These are phyloP conservation scores for Chrysaora quinquecirrha DNA, from an alignment of 30 jellyfish, hydroid and myxozoan species.

Conservation along the genomic window DNA sequence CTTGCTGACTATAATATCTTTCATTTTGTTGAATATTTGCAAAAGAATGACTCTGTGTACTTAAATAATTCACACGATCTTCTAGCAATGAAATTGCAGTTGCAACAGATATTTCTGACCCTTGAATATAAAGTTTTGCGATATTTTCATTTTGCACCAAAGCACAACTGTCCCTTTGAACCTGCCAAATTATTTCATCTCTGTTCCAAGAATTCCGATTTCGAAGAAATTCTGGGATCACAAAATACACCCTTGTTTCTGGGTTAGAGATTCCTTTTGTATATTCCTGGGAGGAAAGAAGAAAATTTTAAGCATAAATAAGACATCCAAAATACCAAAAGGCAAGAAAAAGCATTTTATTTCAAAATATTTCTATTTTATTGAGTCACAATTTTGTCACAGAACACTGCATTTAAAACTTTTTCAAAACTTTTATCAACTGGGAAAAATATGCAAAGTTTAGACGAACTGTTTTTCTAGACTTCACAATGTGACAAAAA, in stretches of 20 bases:
- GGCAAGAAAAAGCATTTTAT: no score
- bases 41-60: not conserved
- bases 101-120: slow-evolving; percentile 29
- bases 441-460: no score
- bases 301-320: not conserved
- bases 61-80: not conserved
- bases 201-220: slow-evolving; percentile 22
- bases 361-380: no score
- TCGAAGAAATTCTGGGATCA: slow-evolving; percentile 17
- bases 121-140: slow-evolving; percentile 42
- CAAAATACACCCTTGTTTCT: slow-evolving; percentile 2
- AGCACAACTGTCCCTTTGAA: slow-evolving; percentile 33
- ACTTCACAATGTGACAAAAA: no score
- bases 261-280: slow-evolving; percentile 54
- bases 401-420: no score
- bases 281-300: slow-evolving; percentile 42
- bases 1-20: not conserved
- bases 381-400: no score
- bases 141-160: not conserved
- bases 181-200: not conserved
- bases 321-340: not conserved
- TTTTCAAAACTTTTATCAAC: no score
- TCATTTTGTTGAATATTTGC: not conserved
- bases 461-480: no score
- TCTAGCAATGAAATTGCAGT: slow-evolving; percentile 33